These are phyloP conservation scores for Argyra leucocephala DNA, from an alignment of 2,888 invertebrate genomes.

Conservation along the genomic window DNA sequence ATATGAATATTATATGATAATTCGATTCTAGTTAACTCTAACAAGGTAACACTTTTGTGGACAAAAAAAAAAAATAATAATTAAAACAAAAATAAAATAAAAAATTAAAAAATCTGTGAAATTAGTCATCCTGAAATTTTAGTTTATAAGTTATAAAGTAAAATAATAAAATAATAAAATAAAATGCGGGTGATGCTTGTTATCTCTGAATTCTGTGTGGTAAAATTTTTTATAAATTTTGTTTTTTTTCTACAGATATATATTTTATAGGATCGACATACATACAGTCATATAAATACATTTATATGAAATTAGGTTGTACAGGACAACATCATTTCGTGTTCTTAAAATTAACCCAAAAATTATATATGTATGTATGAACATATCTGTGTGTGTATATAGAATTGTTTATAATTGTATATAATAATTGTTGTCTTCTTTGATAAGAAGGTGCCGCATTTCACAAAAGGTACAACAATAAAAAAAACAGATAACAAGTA, in stretches of 20 bases:
- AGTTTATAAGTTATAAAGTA: not conserved
- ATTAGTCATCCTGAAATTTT: not conserved
- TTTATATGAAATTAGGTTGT: not conserved
- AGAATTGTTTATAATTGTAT: too few species aligned
- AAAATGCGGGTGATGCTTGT: slow-evolving; percentile 1
- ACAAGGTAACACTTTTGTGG: not conserved
- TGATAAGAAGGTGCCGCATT: slow-evolving; percentile 6
- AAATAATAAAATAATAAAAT: not conserved
- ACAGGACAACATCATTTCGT: not conserved
- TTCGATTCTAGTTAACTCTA: not conserved
- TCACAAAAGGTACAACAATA: not conserved
- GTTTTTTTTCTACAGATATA: too few species aligned
- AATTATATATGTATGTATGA: too few species aligned
- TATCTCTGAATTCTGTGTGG: slow-evolving; percentile 3
- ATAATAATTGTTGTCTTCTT: not conserved
- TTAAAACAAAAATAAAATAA: not conserved
- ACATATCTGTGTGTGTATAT: too few species aligned
- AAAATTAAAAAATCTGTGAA: not conserved
- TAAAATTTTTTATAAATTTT: too few species aligned
- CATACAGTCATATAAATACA: not conserved
- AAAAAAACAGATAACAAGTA: not conserved
- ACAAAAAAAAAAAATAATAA: too few species aligned
- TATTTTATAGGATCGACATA: too few species aligned
- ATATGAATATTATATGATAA: not conserved
- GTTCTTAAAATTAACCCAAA: slow-evolving; percentile 1